Base-by-base conservation (phyloP, 2,888 invertebrate genomes). In the Pristionchus fissidentatus region DNA sequence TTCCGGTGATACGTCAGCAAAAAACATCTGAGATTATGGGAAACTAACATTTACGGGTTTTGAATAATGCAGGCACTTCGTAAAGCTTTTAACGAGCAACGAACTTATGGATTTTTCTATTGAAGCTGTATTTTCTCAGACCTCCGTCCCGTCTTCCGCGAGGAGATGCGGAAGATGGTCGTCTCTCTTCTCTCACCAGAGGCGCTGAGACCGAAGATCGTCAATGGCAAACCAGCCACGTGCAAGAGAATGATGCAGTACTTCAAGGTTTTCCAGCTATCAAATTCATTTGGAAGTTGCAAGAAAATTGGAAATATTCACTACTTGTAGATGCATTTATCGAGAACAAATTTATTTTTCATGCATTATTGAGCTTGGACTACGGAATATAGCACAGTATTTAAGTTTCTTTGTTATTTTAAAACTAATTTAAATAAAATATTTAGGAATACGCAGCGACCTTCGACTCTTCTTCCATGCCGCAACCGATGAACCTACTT, bases 231-330 rank as follows among this genome's bases (percentile, higher is more conserved):
- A 75, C 85, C 88, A 41, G 88, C 92, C 32, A 91, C 91, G 19
- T 90, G 90, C 77, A 87, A 89, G 46, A 90, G 90, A 75, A 86
- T 91, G 87, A 87, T 92, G 10, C 91, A 92, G 77, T 90, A 89
- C 82, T 88, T 91, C 83, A 87, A 88, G 83, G 90, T 87, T 62
- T 83, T 26, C 1, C 35, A n/a, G 35, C 22, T 38, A 43, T 32
- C 22, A 66, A 73, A 60, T 43, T 22, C 26, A 22, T 26, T 26
- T 77, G 38, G 22, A 77, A 26, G 77, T 26, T 22, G n/a, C 46
- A 22, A 52, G 22, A 22, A 52, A 22, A 52, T 52, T 52, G 52
- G 22, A n/a, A n/a, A n/a, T n/a, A n/a, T n/a, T n/a, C n/a, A n/a
- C n/a, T n/a, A n/a, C n/a, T n/a, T n/a, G n/a, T n/a, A n/a, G n/a